Evolutionary conservation across 92 coral and sea anemone species (phyloP).

Genomic region (Parazoanthus atlanticus): DNA sequence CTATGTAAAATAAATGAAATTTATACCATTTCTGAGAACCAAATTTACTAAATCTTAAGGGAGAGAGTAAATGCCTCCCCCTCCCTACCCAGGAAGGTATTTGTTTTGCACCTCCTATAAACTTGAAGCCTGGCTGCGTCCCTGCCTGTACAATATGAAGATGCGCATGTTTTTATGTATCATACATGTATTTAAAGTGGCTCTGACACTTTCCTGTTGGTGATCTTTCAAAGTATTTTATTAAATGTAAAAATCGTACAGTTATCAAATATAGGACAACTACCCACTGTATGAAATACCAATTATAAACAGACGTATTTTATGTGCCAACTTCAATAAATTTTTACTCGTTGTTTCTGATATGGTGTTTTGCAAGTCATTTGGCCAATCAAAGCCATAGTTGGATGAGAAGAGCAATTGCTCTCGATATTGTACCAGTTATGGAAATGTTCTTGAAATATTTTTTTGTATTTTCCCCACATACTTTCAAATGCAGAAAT

Average conservation of each 20-base stretch:
- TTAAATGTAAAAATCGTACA: conserved; percentile 20
- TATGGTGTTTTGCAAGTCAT: conserved; percentile 1
- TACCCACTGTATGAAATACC: background rate
- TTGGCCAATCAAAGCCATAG: background rate
- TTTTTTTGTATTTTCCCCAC: too few species aligned
- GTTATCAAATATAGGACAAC: background rate
- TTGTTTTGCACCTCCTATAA: too few species aligned
- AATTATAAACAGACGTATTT: background rate
- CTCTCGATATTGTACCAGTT: too few species aligned
- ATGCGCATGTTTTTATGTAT: conserved; percentile 28
- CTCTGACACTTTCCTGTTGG: background rate
- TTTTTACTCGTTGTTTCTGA: conserved; percentile 17
- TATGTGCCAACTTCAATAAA: conserved; percentile 12
- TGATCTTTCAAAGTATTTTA: conserved; percentile 29
- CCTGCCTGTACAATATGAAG: conserved; percentile 1
- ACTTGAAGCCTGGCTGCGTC: too few species aligned
- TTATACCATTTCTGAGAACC: too few species aligned
- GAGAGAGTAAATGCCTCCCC: too few species aligned
- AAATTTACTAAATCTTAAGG: too few species aligned
- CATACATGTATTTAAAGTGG: conserved; percentile 41
- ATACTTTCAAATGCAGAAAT: too few species aligned
- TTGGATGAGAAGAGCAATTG: background rate
- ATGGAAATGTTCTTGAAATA: too few species aligned
- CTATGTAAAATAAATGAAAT: too few species aligned
- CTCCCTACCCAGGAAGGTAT: too few species aligned